These are phyloP conservation scores for Bos javanicus DNA, from an alignment of 2,113 vertebrate genomes.

Conservation along the genomic window DNA sequence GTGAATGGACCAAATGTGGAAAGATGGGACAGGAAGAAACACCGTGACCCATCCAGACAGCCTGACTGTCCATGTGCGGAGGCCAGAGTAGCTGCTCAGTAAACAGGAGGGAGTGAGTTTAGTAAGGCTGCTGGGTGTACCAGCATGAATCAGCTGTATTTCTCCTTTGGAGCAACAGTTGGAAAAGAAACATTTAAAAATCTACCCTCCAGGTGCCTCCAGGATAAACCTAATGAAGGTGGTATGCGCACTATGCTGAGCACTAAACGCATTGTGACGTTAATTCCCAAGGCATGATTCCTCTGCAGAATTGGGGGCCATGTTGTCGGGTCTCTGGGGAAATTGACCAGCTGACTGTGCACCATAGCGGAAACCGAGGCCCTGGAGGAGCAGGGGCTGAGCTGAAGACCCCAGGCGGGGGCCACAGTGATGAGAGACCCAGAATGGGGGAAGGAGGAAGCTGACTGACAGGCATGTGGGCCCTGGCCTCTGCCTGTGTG, in stretches of 20 bases:
- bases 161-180: fast-evolving
- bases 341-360: background rate
- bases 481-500: background rate
- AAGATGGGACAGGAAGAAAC: background rate
- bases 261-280: background rate
- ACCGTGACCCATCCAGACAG: fast-evolving
- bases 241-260: background rate
- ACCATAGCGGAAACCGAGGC: background rate
- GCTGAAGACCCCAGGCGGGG: background rate
- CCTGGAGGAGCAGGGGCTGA: background rate
- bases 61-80: fast-evolving
- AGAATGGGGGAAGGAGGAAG: background rate
- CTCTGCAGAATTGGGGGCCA: background rate
- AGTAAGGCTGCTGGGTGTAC: background rate
- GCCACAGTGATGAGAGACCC: background rate
- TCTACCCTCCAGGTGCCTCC: too few relatives aligned
- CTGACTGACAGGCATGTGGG: background rate
- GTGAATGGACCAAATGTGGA: fast-evolving
- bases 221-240: background rate
- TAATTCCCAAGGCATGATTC: background rate
- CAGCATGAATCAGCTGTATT: background rate
- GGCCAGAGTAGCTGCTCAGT: fast-evolving
- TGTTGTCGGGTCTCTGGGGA: background rate
- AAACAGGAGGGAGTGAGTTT: background rate
- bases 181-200: background rate